Evolutionary conservation across 2,888 invertebrate genomes (phyloP).

Genomic region (Cheilosia grossa): DNA sequence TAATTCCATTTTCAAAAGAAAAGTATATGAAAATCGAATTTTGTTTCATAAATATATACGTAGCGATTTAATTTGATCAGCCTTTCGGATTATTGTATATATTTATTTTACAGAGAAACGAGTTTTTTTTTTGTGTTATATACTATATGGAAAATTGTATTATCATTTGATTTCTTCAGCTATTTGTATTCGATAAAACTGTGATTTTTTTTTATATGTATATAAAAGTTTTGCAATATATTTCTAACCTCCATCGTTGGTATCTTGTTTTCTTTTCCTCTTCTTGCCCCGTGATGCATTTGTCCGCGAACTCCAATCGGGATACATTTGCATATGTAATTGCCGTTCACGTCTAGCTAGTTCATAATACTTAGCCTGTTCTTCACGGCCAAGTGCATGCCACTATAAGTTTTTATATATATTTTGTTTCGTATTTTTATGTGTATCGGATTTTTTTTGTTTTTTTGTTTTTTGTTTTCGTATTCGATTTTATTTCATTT

Average conservation of each 20-base stretch:
- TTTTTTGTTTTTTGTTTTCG: slow-evolving; percentile 27
- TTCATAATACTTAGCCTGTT: slow-evolving; percentile 99
- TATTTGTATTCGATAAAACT: slow-evolving; percentile 7
- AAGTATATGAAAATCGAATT: slow-evolving; percentile 28
- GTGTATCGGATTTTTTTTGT: slow-evolving; percentile 36
- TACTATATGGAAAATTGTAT: slow-evolving; percentile 15
- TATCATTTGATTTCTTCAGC: slow-evolving; percentile 29
- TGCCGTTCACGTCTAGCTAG: slow-evolving; percentile 99
- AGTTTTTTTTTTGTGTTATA: slow-evolving; percentile 16
- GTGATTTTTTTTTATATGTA: slow-evolving; percentile 67
- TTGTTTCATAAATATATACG: slow-evolving; percentile 38
- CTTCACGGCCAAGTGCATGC: slow-evolving; percentile 99
- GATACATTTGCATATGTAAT: slow-evolving; percentile 99
- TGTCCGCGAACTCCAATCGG: slow-evolving; percentile 99
- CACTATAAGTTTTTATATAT: slow-evolving; percentile 87
- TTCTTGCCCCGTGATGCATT: slow-evolving; percentile 99
- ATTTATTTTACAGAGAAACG: slow-evolving; percentile 41
- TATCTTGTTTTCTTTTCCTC: slow-evolving; percentile 99
- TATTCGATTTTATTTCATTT: slow-evolving; percentile 50
- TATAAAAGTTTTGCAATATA: slow-evolving; percentile 80
- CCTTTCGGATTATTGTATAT: slow-evolving; percentile 36
- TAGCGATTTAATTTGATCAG: slow-evolving; percentile 33
- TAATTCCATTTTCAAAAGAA: slow-evolving; percentile 16
- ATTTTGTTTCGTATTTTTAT: slow-evolving; percentile 31
- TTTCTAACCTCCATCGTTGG: slow-evolving; percentile 95